These are phyloP conservation scores for Masticophis lateralis DNA, from an alignment of 2,797 vertebrate genomes.

Conservation along the genomic window DNA sequence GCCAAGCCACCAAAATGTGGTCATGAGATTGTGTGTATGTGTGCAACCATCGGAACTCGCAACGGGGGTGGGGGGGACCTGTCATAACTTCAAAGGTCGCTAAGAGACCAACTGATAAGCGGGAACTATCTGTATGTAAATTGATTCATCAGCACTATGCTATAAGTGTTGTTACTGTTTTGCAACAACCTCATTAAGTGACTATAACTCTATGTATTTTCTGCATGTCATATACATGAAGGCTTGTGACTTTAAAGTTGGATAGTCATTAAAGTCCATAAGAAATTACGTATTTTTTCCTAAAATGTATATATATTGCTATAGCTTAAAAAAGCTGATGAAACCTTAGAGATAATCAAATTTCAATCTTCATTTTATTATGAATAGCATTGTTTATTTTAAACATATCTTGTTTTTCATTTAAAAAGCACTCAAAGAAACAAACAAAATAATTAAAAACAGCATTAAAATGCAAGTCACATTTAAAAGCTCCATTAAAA, in stretches of 20 bases:
- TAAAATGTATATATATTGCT: background rate
- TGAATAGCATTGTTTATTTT: background rate
- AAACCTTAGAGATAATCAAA: background rate
- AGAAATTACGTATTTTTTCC: background rate
- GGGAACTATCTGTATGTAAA: background rate
- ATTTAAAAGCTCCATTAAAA: background rate
- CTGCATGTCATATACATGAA: background rate
- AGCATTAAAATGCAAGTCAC: background rate
- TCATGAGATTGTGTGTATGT: background rate
- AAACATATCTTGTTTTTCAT: background rate
- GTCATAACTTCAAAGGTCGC: background rate
- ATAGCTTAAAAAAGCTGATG: background rate
- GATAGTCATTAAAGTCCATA: background rate
- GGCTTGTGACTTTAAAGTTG: background rate
- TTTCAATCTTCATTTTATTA: background rate
- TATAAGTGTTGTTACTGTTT: background rate
- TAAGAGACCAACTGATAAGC: background rate
- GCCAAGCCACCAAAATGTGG: background rate
- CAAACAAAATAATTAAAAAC: background rate
- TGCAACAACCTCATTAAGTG: background rate
- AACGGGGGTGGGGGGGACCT: background rate
- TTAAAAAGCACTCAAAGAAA: background rate
- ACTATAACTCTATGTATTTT: background rate
- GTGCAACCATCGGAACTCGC: background rate
- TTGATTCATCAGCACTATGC: background rate